These are phyloP conservation scores for Bicyclus anynana DNA, from an alignment of 1,140 invertebrate genomes.

Conservation along the genomic window DNA sequence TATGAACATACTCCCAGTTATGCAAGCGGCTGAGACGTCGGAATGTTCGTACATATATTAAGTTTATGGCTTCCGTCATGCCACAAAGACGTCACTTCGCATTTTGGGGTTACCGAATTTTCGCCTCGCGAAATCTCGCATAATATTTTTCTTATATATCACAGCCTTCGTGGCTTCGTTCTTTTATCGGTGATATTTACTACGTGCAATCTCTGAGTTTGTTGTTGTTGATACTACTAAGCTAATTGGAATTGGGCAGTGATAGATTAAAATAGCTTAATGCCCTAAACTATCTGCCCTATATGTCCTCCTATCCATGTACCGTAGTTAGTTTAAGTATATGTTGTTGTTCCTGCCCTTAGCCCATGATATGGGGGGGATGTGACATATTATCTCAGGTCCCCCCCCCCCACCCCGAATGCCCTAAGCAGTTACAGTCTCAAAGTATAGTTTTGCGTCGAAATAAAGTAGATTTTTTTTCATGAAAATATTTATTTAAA, in stretches of 20 bases:
- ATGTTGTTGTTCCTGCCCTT: too few relatives aligned
- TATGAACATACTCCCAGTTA: background rate
- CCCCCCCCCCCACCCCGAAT: too few relatives aligned
- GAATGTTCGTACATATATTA: conserved; percentile 15
- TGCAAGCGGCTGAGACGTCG: conserved; percentile 9
- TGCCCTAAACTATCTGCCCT: too few relatives aligned
- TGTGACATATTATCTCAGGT: too few relatives aligned
- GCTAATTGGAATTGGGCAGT: background rate
- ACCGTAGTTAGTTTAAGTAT: too few relatives aligned
- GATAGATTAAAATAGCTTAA: too few relatives aligned
- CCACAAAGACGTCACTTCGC: conserved; percentile 10
- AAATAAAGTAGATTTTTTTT: too few relatives aligned
- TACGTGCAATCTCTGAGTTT: background rate
- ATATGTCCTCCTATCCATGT: too few relatives aligned
- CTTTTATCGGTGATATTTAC: background rate
- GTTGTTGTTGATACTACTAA: background rate
- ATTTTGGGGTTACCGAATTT: conserved; percentile 5
- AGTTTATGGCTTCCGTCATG: conserved; percentile 17
- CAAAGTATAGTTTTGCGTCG: too few relatives aligned
- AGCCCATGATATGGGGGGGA: too few relatives aligned
- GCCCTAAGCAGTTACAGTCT: too few relatives aligned
- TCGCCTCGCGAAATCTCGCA: conserved; percentile 7
- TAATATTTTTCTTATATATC: conserved; percentile 13
- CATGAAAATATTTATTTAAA: too few relatives aligned
- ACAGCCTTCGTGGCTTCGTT: conserved; percentile 1